Base-by-base conservation (phyloP, 2,888 invertebrate genomes). In the Phaedon cochleariae region DNA sequence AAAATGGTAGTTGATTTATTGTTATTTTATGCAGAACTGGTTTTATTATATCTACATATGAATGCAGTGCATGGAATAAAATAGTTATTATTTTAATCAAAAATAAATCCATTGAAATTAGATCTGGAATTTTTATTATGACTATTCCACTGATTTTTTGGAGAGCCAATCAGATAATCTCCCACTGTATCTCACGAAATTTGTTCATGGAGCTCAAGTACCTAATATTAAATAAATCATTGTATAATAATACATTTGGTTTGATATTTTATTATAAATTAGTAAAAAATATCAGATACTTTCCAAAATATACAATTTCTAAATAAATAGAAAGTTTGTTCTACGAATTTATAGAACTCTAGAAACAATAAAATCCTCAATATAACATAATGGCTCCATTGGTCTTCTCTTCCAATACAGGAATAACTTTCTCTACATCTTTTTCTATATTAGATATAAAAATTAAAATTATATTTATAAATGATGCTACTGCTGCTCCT, bases 311-410 rank as follows among this genome's bases (percentile, higher is more conserved):
- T 15, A 15, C 41, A 41, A 10, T 41, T 4, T 41, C 15, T n/a
- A n/a, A n/a, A 34, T 34, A 34, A 34, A 34, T 10, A 34, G 34
- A 12, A 7, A 34, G 34, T 34, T 12, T 34, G 3, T 15, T 26
- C 26, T 26, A 26, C 3, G 26, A 26, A 26, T 26, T 26, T 26
- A 26, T 7, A 26, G 7, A 26, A 26, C 7, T n/a, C n/a, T n/a
- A n/a, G n/a, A n/a, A n/a, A 26, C 26, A 5, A 26, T 26, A 26
- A 7, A 61, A 52, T 68, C 1, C 15, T 41, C 84, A 93, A 79
- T 93, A 93, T 71, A 93, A 84, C 92, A 94, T 93, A 78, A 95
- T 94, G 77, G 93, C 93, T 65, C 93, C 94, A 73, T 92, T 92
- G 66, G 90, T 88, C 82, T 93, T 93, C 81, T 93, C 92, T 77